Evolutionary conservation across 1,140 invertebrate species (phyloP).

Genomic region (Megalonaias nervosa): DNA sequence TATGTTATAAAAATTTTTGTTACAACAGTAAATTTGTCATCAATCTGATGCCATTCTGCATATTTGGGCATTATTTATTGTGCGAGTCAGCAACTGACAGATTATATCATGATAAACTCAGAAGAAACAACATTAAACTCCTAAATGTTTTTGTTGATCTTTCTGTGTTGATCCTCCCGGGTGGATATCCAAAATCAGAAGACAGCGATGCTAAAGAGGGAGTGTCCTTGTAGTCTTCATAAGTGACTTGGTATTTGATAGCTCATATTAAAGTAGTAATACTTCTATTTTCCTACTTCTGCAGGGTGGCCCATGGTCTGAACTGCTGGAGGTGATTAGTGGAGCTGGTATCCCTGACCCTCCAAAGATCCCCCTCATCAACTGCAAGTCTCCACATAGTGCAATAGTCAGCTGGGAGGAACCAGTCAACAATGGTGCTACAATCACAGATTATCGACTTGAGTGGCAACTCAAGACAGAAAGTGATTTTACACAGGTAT

Average conservation of each 20-base stretch:
- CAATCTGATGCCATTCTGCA: not conserved
- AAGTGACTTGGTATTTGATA: too few species aligned
- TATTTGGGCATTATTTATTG: not conserved
- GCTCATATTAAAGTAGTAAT: too few species aligned
- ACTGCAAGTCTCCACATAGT: constrained; percentile 78
- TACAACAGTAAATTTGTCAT: too few species aligned
- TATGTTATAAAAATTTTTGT: too few species aligned
- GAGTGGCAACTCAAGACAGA: constrained; percentile 78
- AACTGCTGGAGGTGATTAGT: constrained; percentile 80
- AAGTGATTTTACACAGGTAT: constrained; percentile 65
- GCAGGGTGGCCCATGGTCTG: constrained; percentile 83
- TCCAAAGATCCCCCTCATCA: constrained; percentile 75
- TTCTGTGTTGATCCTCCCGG: not conserved
- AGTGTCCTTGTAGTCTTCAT: too few species aligned
- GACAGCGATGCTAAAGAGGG: too few species aligned
- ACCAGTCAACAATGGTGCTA: constrained; percentile 84
- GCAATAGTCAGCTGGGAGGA: constrained; percentile 83
- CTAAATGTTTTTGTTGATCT: not conserved
- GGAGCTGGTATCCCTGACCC: constrained; percentile 87
- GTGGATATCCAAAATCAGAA: too few species aligned
- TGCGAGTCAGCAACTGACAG: too few species aligned
- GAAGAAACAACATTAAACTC: too few species aligned
- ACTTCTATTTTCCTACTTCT: constrained; percentile 23
- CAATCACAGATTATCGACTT: constrained; percentile 83
- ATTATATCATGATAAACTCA: too few species aligned